Percentiles rank a stretch among this genome's conserved stretches.
Conservation (phyloP, 2,113 vertebrate genomes). For the Nestor notabilis region DNA sequence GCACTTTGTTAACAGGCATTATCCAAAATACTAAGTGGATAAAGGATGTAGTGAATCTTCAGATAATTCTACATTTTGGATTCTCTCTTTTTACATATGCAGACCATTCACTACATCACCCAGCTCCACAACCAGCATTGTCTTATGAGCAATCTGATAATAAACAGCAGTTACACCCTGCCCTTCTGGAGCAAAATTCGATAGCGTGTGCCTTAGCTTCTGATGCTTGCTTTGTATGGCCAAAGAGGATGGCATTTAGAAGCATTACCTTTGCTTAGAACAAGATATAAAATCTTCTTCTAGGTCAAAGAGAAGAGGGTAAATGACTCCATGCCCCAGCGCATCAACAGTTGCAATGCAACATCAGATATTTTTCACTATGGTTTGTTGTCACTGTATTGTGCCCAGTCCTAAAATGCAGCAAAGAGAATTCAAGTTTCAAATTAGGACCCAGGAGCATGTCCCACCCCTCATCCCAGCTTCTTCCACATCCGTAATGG, state of each 20-base stretch:
- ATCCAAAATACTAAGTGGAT: constrained; percentile 2
- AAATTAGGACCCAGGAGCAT: background rate
- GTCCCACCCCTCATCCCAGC: background rate
- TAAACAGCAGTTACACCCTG: background rate
- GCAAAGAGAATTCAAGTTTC: background rate
- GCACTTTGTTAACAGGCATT: background rate
- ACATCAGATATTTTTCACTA: background rate
- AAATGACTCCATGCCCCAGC: background rate
- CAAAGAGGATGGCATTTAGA: background rate
- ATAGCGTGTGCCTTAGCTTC: background rate
- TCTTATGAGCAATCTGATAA: background rate
- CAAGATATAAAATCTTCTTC: background rate
- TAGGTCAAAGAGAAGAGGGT: background rate
- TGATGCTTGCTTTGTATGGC: background rate
- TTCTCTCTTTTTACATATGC: background rate
- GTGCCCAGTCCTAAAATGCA: background rate
- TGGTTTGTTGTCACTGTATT: background rate
- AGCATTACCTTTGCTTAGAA: background rate
- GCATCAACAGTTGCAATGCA: background rate
- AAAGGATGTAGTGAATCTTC: background rate
- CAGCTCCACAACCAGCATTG: background rate
- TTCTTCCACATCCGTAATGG: background rate
- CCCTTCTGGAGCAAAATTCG: background rate
- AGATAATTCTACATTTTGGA: background rate
- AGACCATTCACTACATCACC: background rate